A percentile compares a stretch with the other conserved stretches of the same genome.
Evolutionary conservation across 2,113 vertebrate species (phyloP).

Genomic region (Oenanthe oenanthe): DNA sequence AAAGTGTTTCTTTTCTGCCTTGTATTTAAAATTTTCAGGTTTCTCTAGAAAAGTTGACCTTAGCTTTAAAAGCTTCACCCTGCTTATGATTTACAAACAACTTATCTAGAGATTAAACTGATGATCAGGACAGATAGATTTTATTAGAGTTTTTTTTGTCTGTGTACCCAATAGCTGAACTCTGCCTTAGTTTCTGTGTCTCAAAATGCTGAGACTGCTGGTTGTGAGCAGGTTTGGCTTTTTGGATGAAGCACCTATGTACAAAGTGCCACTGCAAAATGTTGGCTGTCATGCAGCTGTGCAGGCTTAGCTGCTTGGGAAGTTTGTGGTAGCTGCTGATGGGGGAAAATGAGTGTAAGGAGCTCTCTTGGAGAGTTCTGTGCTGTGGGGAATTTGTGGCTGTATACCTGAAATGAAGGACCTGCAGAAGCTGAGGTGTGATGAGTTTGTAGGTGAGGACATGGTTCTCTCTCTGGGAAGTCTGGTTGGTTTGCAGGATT

Average conservation of each 20-base stretch:
- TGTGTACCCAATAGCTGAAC: rapidly evolving
- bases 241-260: neutral
- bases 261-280: neutral
- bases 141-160: neutral
- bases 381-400: neutral
- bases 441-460: neutral
- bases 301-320: neutral
- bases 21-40: neutral
- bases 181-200: neutral
- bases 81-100: neutral
- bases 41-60: neutral
- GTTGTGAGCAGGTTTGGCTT: neutral
- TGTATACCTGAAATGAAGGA: neutral
- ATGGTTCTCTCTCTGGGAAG: neutral
- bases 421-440: neutral
- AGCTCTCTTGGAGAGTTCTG: neutral
- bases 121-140: neutral
- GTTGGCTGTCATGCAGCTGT: neutral
- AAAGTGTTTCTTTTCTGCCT: neutral
- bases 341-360: neutral
- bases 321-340: neutral
- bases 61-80: neutral
- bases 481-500: neutral
- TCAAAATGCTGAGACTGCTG: rapidly evolving
- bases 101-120: neutral